These are phyloP conservation scores for Dendrophyllia cribrosa DNA, from an alignment of 64 coral and sea anemone genomes.

Conservation along the genomic window DNA sequence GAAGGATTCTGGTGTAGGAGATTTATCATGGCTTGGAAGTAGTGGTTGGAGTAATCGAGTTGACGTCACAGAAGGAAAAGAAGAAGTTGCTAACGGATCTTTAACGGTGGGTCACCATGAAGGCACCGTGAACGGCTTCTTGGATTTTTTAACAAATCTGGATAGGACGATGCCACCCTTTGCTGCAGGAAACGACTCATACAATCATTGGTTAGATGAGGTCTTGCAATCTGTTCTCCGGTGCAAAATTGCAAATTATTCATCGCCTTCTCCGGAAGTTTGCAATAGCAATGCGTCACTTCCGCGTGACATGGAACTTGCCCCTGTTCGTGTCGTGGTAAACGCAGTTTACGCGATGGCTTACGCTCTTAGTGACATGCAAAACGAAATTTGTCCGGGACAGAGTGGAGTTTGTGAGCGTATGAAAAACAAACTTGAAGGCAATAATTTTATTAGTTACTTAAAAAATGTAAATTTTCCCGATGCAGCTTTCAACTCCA, in stretches of 20 bases:
- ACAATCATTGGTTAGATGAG: constrained; percentile 76
- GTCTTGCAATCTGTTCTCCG: constrained; percentile 60
- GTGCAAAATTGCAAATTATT: constrained; percentile 23
- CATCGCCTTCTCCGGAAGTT: neutral
- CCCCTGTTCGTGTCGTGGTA: constrained; percentile 90
- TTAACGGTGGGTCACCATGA: constrained; percentile 86
- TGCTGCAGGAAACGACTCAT: neutral
- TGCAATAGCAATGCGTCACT: neutral
- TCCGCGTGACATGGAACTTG: constrained; percentile 69
- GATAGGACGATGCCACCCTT: neutral
- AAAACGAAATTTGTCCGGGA: constrained; percentile 48
- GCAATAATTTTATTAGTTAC: constrained; percentile 51
- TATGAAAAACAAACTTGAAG: constrained; percentile 51
- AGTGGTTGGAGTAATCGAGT: constrained; percentile 94
- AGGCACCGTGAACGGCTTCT: constrained; percentile 72
- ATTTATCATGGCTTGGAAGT: constrained; percentile 90
- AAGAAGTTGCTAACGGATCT: constrained; percentile 83
- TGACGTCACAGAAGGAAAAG: constrained; percentile 80
- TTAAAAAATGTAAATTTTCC: constrained; percentile 85
- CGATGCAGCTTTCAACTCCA: constrained; percentile 67
- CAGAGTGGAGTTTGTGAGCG: constrained; percentile 70
- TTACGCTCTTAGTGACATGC: constrained; percentile 78
- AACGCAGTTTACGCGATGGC: constrained; percentile 96
- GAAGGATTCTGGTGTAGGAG: constrained; percentile 38
- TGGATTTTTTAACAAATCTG: constrained; percentile 59